Conservation (phyloP, 2,888 invertebrate species). For the Dynastes tityus region DNA sequence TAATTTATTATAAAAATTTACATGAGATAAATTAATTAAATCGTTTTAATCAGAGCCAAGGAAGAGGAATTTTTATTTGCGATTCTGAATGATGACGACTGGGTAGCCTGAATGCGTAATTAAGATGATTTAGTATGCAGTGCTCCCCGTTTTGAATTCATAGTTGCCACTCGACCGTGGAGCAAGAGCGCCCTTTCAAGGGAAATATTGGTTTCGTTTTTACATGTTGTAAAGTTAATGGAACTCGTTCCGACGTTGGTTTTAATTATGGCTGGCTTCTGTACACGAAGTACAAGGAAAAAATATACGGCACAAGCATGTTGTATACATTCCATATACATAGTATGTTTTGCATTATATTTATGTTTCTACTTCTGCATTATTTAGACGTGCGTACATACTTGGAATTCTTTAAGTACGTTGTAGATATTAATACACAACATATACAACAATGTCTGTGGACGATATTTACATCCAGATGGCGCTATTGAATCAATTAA, state of each 20-base stretch:
- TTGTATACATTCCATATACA: no score
- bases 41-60: background rate
- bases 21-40: background rate
- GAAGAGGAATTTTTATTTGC: background rate
- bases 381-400: no score
- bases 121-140: conserved; percentile 14
- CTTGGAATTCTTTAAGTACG: no score
- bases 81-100: conserved; percentile 6
- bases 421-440: no score
- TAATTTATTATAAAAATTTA: conserved; percentile 9
- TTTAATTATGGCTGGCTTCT: background rate
- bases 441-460: no score
- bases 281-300: no score
- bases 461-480: no score
- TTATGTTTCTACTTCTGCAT: no score
- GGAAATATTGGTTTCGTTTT: conserved; percentile 15
- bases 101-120: background rate
- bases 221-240: conserved; percentile 1
- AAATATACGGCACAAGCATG: no score
- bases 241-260: background rate
- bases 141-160: conserved; percentile 7
- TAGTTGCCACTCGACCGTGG: background rate
- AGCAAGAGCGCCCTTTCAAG: background rate
- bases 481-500: no score
- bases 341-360: no score